These are phyloP conservation scores for Merluccius polli DNA, from an alignment of 2,797 vertebrate genomes.

Conservation along the genomic window DNA sequence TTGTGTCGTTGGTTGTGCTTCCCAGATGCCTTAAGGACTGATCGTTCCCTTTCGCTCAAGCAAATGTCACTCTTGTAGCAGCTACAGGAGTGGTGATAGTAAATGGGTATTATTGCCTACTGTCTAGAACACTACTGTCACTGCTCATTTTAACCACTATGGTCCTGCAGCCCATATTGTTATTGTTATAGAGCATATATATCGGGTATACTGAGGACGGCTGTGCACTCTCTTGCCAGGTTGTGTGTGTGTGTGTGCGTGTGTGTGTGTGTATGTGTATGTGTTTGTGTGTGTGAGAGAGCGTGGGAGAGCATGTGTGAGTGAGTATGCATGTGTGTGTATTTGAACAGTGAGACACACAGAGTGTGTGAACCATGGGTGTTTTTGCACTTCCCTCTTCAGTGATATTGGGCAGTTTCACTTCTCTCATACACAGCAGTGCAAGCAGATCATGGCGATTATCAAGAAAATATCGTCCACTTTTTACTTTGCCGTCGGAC, in stretches of 20 bases:
- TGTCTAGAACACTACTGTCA: background rate
- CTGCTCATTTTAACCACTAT: background rate
- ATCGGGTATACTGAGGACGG: background rate
- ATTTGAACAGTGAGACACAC: constrained; percentile 16
- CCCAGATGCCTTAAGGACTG: background rate
- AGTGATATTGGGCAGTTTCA: constrained; percentile 53
- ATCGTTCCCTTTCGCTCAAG: background rate
- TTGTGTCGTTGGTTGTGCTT: background rate
- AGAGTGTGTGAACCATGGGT: constrained; percentile 18
- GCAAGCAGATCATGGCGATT: background rate
- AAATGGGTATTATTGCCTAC: background rate
- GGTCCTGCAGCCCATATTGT: background rate
- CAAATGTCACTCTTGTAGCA: background rate
- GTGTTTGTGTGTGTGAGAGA: too few species aligned
- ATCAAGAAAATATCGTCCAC: background rate
- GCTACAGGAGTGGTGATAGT: background rate
- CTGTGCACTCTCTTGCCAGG: background rate
- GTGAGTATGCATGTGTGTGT: background rate
- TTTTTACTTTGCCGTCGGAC: too few species aligned
- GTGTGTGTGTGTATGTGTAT: background rate
- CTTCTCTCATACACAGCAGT: constrained; percentile 36
- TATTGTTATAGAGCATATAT: background rate
- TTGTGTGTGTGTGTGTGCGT: background rate
- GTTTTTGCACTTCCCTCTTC: constrained; percentile 49
- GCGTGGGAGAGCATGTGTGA: too few species aligned